phyloP scores from a whole-genome alignment of 2,113 vertebrate species.

The Pontoporia blainvillei region DNA sequence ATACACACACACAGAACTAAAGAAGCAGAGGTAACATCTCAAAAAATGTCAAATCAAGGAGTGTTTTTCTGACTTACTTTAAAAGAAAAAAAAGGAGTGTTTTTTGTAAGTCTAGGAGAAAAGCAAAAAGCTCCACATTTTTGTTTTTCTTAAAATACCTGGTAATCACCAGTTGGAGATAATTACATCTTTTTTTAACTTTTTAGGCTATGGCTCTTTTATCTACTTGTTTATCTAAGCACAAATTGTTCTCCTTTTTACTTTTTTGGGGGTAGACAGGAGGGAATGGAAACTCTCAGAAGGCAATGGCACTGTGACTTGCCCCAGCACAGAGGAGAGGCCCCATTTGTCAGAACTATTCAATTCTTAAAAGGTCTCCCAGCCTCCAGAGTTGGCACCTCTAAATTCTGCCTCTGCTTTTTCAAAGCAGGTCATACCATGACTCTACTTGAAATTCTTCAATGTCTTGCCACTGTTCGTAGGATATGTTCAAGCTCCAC shows the following conservation, averaged over 20 bases:
- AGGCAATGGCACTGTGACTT: not conserved
- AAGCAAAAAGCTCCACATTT: not conserved
- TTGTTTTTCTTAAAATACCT: not conserved
- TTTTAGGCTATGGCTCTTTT: not conserved
- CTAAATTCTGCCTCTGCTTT: not conserved
- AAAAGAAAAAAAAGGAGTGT: too few relatives aligned
- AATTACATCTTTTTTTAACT: not conserved
- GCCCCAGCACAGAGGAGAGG: not conserved
- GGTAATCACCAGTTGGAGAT: not conserved
- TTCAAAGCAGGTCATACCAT: not conserved
- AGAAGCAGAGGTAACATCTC: not conserved
- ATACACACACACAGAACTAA: not conserved
- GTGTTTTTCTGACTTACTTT: not conserved
- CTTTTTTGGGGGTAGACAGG: not conserved
- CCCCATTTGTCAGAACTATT: not conserved
- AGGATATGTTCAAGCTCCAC: not conserved
- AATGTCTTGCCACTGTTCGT: fast-evolving
- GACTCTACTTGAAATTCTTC: not conserved
- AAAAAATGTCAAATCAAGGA: not conserved
- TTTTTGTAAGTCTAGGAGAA: not conserved
- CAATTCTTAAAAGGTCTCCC: not conserved
- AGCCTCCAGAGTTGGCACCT: not conserved
- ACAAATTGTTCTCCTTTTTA: not conserved
- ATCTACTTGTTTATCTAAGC: not conserved
- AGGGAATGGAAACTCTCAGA: not conserved